phyloP scores from a whole-genome alignment of 92 coral and sea anemone species.

The Umimayanthus chanpuru region DNA sequence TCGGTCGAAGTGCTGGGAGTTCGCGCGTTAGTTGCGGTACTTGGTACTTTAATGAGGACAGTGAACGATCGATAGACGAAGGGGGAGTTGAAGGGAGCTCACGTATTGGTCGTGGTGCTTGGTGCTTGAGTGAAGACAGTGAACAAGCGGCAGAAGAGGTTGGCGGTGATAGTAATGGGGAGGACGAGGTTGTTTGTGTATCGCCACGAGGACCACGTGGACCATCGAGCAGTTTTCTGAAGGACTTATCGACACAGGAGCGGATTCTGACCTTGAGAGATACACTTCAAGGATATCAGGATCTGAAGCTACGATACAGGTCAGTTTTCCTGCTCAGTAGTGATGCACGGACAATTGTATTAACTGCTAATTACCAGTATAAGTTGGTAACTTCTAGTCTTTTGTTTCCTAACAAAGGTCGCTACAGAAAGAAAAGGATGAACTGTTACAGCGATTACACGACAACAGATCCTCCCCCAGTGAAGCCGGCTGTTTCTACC shows the following conservation, averaged over 20 bases:
- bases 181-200: conserved; percentile 6
- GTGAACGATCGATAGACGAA: background rate
- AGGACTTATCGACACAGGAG: conserved; percentile 53
- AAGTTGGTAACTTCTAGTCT: background rate
- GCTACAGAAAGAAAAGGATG: conserved; percentile 13
- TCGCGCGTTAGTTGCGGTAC: background rate
- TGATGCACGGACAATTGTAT: background rate
- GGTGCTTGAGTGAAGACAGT: background rate
- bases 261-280: conserved; percentile 69
- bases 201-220: background rate
- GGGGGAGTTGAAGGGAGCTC: background rate
- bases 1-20: background rate
- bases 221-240: conserved; percentile 20
- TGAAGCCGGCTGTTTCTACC: background rate
- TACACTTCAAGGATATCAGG: conserved; percentile 74
- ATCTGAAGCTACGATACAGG: conserved; percentile 71
- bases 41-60: background rate
- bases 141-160: conserved; percentile 5
- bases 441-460: conserved; percentile 20
- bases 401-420: conserved; percentile 5
- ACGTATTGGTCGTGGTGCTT: background rate
- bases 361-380: background rate
- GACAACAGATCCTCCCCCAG: background rate
- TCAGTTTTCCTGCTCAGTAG: conserved; percentile 6
- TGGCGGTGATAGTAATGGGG: background rate